These are phyloP conservation scores for Conistra vaccinii DNA, from an alignment of 2,888 invertebrate species.

Conservation along the genomic window DNA sequence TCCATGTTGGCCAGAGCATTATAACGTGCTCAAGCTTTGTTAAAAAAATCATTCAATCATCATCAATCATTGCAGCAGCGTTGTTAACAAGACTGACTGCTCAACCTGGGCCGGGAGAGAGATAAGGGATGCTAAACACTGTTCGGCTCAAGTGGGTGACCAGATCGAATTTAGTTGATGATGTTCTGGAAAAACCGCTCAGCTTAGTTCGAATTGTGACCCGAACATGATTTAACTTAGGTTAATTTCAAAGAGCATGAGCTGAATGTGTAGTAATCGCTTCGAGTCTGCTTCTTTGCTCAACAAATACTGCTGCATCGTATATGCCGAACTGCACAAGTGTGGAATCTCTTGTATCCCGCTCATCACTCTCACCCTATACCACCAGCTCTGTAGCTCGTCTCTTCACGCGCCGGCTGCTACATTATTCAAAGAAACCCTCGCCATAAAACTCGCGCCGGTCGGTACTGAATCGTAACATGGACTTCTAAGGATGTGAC, in stretches of 20 bases:
- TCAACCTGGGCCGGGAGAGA: background rate
- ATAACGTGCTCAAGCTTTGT: background rate
- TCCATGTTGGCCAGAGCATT: background rate
- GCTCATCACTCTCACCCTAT: constrained; percentile 35
- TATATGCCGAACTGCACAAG: background rate
- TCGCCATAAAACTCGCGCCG: constrained; percentile 80
- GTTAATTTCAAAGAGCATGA: background rate
- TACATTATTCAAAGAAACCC: constrained; percentile 85
- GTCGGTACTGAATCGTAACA: constrained; percentile 77
- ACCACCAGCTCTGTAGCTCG: constrained; percentile 67
- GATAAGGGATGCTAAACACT: background rate
- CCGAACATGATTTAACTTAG: background rate
- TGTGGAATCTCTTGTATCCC: background rate
- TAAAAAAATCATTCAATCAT: no score
- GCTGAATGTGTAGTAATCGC: background rate
- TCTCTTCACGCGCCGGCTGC: constrained; percentile 80
- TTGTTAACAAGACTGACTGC: background rate
- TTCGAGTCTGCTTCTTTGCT: background rate
- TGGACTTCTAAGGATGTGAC: constrained; percentile 71
- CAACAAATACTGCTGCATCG: background rate
- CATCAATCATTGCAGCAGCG: no score
- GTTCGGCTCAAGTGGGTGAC: background rate
- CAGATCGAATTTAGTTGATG: background rate
- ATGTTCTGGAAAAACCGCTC: background rate
- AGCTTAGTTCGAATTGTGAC: background rate